Evolutionary conservation across 1,140 invertebrate species (phyloP), one percentile per base, ranked within the genome.

Genomic region (Augochlora pura): DNA sequence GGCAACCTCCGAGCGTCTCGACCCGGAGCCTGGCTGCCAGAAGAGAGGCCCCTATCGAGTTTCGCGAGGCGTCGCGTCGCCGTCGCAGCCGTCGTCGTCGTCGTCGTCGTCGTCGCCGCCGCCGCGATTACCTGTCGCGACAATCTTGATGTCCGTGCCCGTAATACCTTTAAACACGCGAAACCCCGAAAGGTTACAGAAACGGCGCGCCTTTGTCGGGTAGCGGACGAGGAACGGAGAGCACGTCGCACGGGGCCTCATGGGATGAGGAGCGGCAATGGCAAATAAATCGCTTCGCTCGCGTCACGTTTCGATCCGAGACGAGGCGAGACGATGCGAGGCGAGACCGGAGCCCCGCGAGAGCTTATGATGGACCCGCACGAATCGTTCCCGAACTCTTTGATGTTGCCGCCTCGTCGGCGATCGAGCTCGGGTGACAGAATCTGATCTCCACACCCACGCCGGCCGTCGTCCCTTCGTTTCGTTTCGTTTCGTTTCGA

Each of bases 231-330:
- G 18, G 70, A 59, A 60, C 23, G 16, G 49, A 38, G 63, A 82
- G 91, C 91, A 93, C 91, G 92, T 93, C 90, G 88, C 88, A 46
- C 12, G 10, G 14, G 42, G 42, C 14, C 42, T 10, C 42, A 90
- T 83, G 90, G 92, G 92, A 93, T 93, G 90, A 93, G 90, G 88
- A 91, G 89, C 89, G 90, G 90, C 92, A 90, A 92, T 92, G 91
- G 91, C 91, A 93, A 92, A 93, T 93, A 93, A 93, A 93, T 93
- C 92, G 92, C 89, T 88, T 88, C 89, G 87, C 89, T 92, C 89
- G 91, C 90, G 88, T 93, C 92, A 93, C 92, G 92, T 93, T 86
- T 85, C 88, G 86, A 87, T 88, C 81, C 83, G 59, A 62, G 80
- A 64, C 32, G 32, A 1, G 32, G 32, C 32, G 32, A 32, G 32